Evolutionary conservation across 35 echinoderm and acorn worm genomes (phyloP), one percentile per base, ranked within the genome.

Genomic region (Amphiura filiformis): DNA sequence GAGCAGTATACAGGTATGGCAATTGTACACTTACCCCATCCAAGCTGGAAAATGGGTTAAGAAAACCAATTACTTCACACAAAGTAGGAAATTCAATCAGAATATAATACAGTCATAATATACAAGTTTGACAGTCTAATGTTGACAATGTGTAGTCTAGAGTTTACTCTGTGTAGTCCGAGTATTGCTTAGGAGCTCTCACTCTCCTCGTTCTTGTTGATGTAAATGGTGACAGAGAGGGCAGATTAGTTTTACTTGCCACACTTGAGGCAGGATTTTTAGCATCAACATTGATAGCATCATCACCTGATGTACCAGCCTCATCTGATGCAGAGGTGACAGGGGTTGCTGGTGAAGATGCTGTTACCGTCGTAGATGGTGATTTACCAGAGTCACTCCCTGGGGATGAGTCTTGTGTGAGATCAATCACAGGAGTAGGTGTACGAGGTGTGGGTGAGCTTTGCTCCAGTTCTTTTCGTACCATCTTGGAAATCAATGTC

Each of bases 81-180:
- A n/a, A n/a, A n/a, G n/a, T n/a, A n/a, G n/a, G n/a, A n/a, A n/a
- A n/a, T n/a, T n/a, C n/a, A n/a, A n/a, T n/a, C n/a, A n/a, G n/a
- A n/a, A n/a, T n/a, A n/a, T n/a, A n/a, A n/a, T n/a, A n/a, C n/a
- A n/a, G n/a, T n/a, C n/a, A n/a, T n/a, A n/a, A n/a, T n/a, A n/a
- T n/a, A n/a, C n/a, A n/a, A n/a, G n/a, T n/a, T n/a, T n/a, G n/a
- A n/a, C n/a, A n/a, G n/a, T n/a, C n/a, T n/a, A n/a, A n/a, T n/a
- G n/a, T n/a, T n/a, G n/a, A n/a, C n/a, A n/a, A n/a, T n/a, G n/a
- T n/a, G n/a, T n/a, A n/a, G n/a, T n/a, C n/a, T n/a, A n/a, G n/a
- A n/a, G n/a, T 65, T 85, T 65, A 91, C 76, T 97, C 95, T 31
- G 90, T 92, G 39, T 92, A 96, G 76, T 96, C 94, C 11, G 88